A percentile compares a stretch with the other conserved stretches of the same genome.
phyloP scores from a whole-genome alignment of 1,140 invertebrate species.

The Phenacoccus solenopsis region DNA sequence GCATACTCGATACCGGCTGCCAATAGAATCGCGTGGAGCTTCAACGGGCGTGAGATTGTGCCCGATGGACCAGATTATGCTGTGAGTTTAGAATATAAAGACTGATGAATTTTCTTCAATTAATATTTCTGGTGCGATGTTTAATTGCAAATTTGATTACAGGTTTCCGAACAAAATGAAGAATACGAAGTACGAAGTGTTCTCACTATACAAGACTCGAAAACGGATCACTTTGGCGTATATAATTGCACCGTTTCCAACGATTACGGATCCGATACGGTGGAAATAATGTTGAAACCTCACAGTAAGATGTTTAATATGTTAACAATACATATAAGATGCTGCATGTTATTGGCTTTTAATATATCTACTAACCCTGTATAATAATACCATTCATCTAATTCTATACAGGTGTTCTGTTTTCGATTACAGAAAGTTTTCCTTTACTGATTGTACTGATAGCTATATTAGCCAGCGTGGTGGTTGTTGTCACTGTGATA shows the following conservation, averaged over 20 bases:
- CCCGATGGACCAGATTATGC: neutral
- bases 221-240: constrained; percentile 70
- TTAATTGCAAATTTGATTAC: no score
- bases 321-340: neutral
- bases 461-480: constrained; percentile 48
- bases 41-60: constrained; percentile 41
- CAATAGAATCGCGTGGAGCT: constrained; percentile 70
- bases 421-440: constrained; percentile 43
- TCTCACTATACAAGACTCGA: constrained; percentile 71
- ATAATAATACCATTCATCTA: constrained; percentile 23
- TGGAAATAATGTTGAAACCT: constrained; percentile 68
- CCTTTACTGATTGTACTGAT: constrained; percentile 49
- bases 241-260: constrained; percentile 92
- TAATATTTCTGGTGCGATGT: no score
- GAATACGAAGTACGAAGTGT: constrained; percentile 39
- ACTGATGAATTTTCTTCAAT: no score
- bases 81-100: no score
- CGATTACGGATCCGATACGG: constrained; percentile 69
- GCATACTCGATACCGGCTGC: constrained; percentile 79
- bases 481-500: constrained; percentile 46
- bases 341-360: neutral
- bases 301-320: constrained; percentile 92
- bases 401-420: constrained; percentile 24
- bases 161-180: neutral
- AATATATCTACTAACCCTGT: neutral